Evolutionary conservation across 2,888 invertebrate species (phyloP).

Genomic region (Pomacea canaliculata): DNA sequence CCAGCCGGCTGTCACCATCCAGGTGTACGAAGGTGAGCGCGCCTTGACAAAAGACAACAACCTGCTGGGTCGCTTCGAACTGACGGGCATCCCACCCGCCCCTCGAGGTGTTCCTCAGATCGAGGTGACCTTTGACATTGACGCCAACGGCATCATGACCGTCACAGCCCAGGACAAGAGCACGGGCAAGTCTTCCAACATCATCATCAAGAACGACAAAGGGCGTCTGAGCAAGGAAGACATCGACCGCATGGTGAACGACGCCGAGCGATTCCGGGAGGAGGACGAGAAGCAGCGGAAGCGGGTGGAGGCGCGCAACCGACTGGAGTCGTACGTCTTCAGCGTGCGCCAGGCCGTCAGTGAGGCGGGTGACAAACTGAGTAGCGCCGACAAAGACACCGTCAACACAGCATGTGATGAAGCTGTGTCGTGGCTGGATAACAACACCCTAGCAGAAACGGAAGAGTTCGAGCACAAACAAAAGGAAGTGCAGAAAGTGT

Average conservation of each 20-base stretch:
- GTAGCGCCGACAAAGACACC: constrained; percentile 78
- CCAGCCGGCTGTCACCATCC: constrained; percentile 73
- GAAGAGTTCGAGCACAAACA: constrained; percentile 82
- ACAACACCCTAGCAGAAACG: constrained; percentile 82
- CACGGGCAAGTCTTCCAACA: constrained; percentile 83
- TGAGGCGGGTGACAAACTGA: constrained; percentile 74
- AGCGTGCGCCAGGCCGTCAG: constrained; percentile 74
- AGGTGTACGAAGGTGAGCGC: constrained; percentile 91
- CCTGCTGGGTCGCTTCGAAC: constrained; percentile 55
- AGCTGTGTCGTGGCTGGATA: constrained; percentile 85
- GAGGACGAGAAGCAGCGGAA: constrained; percentile 65
- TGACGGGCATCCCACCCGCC: constrained; percentile 61
- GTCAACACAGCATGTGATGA: constrained; percentile 74
- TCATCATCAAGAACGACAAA: constrained; percentile 89
- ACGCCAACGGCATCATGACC: constrained; percentile 84
- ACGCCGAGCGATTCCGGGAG: constrained; percentile 63
- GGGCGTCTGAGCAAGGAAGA: constrained; percentile 86
- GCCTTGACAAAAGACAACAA: constrained; percentile 97
- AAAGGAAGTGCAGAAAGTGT: constrained; percentile 81
- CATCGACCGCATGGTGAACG: constrained; percentile 79
- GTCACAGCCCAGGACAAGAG: constrained; percentile 76
- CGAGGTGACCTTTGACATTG: constrained; percentile 82
- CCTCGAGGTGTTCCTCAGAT: constrained; percentile 62
- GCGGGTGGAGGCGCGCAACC: constrained; percentile 53
- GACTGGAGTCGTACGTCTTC: constrained; percentile 60